These are phyloP conservation scores for Dioctria rufipes DNA, from an alignment of 2,888 invertebrate genomes.

Conservation along the genomic window DNA sequence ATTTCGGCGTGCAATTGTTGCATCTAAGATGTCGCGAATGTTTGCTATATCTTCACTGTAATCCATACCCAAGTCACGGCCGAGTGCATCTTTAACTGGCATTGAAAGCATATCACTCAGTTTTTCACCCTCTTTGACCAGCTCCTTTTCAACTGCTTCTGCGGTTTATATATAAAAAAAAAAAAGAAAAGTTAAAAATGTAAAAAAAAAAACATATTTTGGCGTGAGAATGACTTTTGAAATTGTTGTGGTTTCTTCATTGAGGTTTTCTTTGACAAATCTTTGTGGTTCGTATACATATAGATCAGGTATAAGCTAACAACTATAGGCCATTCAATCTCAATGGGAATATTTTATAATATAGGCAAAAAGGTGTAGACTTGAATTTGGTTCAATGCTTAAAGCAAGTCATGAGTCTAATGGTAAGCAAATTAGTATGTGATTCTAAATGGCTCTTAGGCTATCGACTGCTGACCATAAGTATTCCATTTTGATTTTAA, in stretches of 20 bases:
- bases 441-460: too few species aligned
- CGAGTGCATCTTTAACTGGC: slow-evolving; percentile 84
- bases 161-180: slow-evolving; percentile 37
- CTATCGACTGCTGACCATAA: too few species aligned
- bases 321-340: too few species aligned
- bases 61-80: slow-evolving; percentile 79
- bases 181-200: not conserved
- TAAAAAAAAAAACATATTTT: slow-evolving; percentile 2
- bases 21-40: slow-evolving; percentile 80
- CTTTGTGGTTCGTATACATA: not conserved
- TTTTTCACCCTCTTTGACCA: slow-evolving; percentile 83
- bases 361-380: too few species aligned
- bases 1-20: slow-evolving; percentile 79
- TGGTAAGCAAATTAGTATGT: too few species aligned
- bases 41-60: slow-evolving; percentile 82
- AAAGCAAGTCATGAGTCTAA: too few species aligned
- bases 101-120: slow-evolving; percentile 83
- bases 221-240: slow-evolving; percentile 17
- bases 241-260: not conserved
- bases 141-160: slow-evolving; percentile 79
- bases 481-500: too few species aligned
- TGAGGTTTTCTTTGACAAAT: not conserved
- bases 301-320: too few species aligned
- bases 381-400: too few species aligned
- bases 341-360: too few species aligned